phyloP scores from a whole-genome alignment of 2,797 vertebrate species.

The Bufotes viridis region DNA sequence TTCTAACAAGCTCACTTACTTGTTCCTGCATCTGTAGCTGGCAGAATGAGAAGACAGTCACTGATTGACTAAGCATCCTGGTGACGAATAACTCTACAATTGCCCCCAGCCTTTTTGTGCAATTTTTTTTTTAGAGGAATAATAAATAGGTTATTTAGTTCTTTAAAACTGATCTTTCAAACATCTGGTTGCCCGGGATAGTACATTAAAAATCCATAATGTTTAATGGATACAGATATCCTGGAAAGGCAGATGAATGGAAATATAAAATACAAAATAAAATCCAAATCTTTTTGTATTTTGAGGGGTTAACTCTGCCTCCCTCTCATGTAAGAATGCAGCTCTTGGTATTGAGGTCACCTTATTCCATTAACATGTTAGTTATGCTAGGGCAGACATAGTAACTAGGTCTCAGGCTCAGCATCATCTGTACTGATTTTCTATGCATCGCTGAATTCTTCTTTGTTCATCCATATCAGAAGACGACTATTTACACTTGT shows the following conservation, averaged over 20 bases:
- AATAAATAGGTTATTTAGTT: too few relatives aligned
- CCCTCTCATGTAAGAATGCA: background rate
- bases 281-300: background rate
- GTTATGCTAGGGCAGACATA: slow-evolving; percentile 41
- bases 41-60: too few relatives aligned
- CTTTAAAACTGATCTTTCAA: too few relatives aligned
- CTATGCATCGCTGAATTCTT: slow-evolving; percentile 43
- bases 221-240: background rate
- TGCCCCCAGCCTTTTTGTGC: too few relatives aligned
- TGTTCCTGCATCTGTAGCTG: too few relatives aligned
- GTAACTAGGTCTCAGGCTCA: slow-evolving; percentile 52
- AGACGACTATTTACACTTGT: background rate
- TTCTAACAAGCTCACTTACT: too few relatives aligned
- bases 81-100: too few relatives aligned
- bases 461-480: slow-evolving; percentile 22
- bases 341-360: slow-evolving; percentile 50
- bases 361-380: slow-evolving; percentile 57
- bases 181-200: too few relatives aligned
- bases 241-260: background rate
- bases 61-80: too few relatives aligned
- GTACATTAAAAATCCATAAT: background rate
- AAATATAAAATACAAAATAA: background rate
- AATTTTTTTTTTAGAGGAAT: too few relatives aligned
- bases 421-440: slow-evolving; percentile 47
- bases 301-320: slow-evolving; percentile 19